Base-by-base conservation (phyloP, 2,888 invertebrate genomes). In the Megalurothrips usitatus region DNA sequence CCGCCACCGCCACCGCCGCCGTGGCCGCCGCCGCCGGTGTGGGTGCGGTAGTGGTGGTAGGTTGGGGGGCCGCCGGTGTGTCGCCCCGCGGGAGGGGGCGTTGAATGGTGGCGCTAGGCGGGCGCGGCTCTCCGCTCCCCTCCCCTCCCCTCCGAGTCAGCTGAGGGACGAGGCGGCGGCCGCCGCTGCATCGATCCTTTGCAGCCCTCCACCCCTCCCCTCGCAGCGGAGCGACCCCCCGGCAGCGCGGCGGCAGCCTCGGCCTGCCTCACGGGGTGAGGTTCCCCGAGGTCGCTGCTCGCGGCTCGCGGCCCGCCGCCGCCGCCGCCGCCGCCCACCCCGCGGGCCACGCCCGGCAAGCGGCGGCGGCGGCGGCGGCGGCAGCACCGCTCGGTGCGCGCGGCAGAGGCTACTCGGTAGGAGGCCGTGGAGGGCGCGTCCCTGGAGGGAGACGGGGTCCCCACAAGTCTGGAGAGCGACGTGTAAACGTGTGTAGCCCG, bases 61-160 rank as follows among this genome's bases (percentile, higher is more conserved):
- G 52, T 19, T 19, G 14, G 2, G 34, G 10, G 52, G 52, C 52
- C 58, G n/a, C n/a, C n/a, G n/a, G n/a, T 17, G 58, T 17, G 58
- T 17, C 26, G 23, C 11, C 26, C 68, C 23, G 26, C 23, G 81
- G 83, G 84, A 82, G 80, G 81, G 83, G 82, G 81, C 80, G 80
- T 82, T 83, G 82, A 82, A 19, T 78, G 79, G 79, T 12, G 63
- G 58, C 49, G 68, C 68, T 26, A 26, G 26, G 23, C 68, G 26
- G 4, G n/a, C 9, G 14, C 58, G 12, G 8, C 58, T 9, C 34
- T 43, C 34, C 34, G 3, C 34, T 43, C 34, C 34, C 34, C 6
- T 6, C 34, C 34, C 49, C 12, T 9, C 49, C 68, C 9, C n/a
- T 23, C 23, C 10, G 68, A 58, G 68, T 75, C 68, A 75, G 68